A percentile compares a stretch with the other conserved stretches of the same genome.
Conservation (phyloP, 2,888 invertebrate genomes). For the Polyommatus icarus region DNA sequence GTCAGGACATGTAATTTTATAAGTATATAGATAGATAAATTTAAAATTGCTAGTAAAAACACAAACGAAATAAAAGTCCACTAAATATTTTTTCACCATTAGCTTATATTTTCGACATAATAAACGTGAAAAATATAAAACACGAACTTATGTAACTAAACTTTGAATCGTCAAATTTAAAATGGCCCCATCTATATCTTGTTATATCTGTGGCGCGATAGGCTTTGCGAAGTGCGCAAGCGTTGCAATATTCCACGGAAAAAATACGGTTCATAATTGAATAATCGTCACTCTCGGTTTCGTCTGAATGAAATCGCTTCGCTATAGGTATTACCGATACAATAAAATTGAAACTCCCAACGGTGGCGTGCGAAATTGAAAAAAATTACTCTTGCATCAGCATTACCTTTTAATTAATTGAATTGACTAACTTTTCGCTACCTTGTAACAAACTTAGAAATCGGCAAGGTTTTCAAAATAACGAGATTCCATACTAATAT, state of each 20-base stretch:
- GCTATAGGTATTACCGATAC: slow-evolving; percentile 59
- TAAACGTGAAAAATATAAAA: no score
- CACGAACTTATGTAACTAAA: no score
- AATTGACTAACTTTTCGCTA: slow-evolving; percentile 65
- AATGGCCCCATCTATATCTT: neutral
- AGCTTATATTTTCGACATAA: no score
- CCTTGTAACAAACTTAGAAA: slow-evolving; percentile 50
- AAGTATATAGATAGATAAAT: no score
- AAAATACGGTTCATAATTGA: slow-evolving; percentile 44
- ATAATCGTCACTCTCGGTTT: slow-evolving; percentile 59
- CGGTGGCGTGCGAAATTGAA: slow-evolving; percentile 64
- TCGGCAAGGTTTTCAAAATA: neutral
- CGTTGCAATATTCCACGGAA: slow-evolving; percentile 8
- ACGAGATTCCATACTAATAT: no score
- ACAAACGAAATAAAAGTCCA: no score
- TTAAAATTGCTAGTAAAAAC: no score
- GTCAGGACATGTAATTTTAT: no score
- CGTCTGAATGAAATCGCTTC: slow-evolving; percentile 50
- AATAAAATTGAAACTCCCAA: slow-evolving; percentile 65
- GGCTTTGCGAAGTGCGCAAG: neutral
- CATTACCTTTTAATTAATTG: slow-evolving; percentile 61
- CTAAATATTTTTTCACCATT: no score
- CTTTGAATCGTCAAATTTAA: neutral
- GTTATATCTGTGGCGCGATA: neutral
- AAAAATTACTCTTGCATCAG: slow-evolving; percentile 68